Base-by-base conservation (phyloP, 1,140 invertebrate genomes). In the Philaenus spumarius region DNA sequence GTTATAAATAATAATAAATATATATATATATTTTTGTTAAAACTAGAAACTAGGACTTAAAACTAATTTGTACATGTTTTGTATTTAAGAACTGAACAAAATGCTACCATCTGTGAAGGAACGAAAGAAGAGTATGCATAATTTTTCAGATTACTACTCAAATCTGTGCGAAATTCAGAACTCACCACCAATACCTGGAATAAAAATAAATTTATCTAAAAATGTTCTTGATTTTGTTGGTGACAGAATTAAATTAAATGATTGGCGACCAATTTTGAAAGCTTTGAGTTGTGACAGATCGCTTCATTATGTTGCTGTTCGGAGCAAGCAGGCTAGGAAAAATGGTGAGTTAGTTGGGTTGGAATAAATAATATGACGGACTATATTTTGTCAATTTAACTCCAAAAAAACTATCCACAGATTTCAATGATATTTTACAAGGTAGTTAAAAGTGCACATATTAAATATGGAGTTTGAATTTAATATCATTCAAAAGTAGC, bases 191-290 rank as follows among this genome's bases (percentile, higher is more conserved):
- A 3, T 35, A 35, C 17, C 52, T 20, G 35, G 22, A 15, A 54
- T 63, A n/a, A 60, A 57, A 60, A 35, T 56, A 6, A 34, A 47
- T 5, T 26, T 23, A 6, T 46, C 52, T 23, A 54, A 53, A 14
- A 46, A 39, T 2, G 23, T 35, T 17, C 24, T 63, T 7, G 58
- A 60, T 30, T 53, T 63, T n/a, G 39, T 55, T 22, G 58, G 55
- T 2, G 85, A 87, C 67, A 76, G 83, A 20, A 76, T 87, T 15
- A 86, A 83, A 66, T 77, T 82, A 58, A 77, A 78, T 35, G 83
- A 86, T 50, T 86, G 84, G 84, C 73, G 72, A n/a, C 82, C 82
- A 0, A 81, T 86, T 9, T 63, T 86, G 23, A 82, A 82, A 57
- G 81, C 84, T 0, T 62, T 87, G 1, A 78, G 80, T 2, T 75